phyloP scores from a whole-genome alignment of 2,113 vertebrate species.

The Sarotherodon lohbergeri region DNA sequence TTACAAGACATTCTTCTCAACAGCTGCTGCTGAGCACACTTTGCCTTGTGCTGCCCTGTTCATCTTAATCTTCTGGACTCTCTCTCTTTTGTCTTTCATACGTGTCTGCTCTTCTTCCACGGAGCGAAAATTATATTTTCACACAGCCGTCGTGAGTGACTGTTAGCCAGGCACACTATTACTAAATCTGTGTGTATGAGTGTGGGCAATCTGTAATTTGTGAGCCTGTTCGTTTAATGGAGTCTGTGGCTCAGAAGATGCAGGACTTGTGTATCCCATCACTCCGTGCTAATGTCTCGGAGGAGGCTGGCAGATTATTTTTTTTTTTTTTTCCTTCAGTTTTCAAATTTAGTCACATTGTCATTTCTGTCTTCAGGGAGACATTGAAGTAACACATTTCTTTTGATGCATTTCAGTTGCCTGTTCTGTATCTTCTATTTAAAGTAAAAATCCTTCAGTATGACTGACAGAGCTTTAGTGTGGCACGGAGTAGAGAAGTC shows the following conservation, averaged over 20 bases:
- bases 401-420: slow-evolving; percentile 44
- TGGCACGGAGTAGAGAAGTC: slow-evolving; percentile 10
- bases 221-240: slow-evolving; percentile 36
- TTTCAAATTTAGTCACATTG: slow-evolving; percentile 65
- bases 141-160: background rate
- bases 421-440: slow-evolving; percentile 37
- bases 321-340: slow-evolving; percentile 35
- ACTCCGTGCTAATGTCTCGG: slow-evolving; percentile 32
- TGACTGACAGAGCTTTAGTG: slow-evolving; percentile 33
- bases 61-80: background rate
- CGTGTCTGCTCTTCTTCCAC: slow-evolving; percentile 12
- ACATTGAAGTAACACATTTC: slow-evolving; percentile 29
- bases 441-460: slow-evolving; percentile 35
- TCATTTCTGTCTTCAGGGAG: slow-evolving; percentile 47
- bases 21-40: slow-evolving; percentile 39
- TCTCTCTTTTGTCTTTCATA: background rate
- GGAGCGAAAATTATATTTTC: slow-evolving; percentile 13
- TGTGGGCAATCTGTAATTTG: slow-evolving; percentile 8
- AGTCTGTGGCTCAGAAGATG: slow-evolving; percentile 26
- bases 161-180: background rate
- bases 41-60: background rate
- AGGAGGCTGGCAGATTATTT: slow-evolving; percentile 50
- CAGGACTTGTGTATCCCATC: slow-evolving; percentile 31
- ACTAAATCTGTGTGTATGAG: slow-evolving; percentile 11
- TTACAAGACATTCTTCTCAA: slow-evolving; percentile 3